A percentile compares a stretch with the other conserved stretches of the same genome.
These are phyloP conservation scores for Lasioglossum zephyrum DNA, from an alignment of 2,888 invertebrate genomes.

Conservation along the genomic window DNA sequence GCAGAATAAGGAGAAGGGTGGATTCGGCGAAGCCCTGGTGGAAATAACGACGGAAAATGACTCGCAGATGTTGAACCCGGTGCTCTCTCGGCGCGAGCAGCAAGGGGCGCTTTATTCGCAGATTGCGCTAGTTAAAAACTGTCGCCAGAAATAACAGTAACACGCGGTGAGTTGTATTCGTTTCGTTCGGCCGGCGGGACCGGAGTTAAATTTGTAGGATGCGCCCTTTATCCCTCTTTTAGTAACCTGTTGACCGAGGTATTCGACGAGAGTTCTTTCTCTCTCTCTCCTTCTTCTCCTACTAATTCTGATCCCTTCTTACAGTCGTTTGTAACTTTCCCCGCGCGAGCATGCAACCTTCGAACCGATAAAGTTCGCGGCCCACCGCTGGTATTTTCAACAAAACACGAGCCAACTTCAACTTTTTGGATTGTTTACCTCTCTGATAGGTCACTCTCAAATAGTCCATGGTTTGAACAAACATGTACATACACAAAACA, in stretches of 20 bases:
- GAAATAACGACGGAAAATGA: constrained; percentile 68
- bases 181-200: constrained; percentile 51
- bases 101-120: constrained; percentile 58
- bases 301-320: constrained; percentile 19
- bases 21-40: constrained; percentile 62
- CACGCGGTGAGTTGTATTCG: constrained; percentile 54
- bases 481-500: no score
- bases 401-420: background rate
- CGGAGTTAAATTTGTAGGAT: constrained; percentile 56
- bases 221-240: constrained; percentile 41
- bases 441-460: background rate
- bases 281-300: background rate
- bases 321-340: background rate
- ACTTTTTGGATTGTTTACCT: background rate
- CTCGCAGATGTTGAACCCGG: constrained; percentile 64
- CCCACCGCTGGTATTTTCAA: background rate
- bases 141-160: constrained; percentile 63
- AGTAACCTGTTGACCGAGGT: constrained; percentile 52
- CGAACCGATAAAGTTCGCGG: background rate
- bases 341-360: background rate
- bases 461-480: background rate
- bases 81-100: constrained; percentile 37
- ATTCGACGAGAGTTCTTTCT: constrained; percentile 18
- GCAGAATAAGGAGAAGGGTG: constrained; percentile 33
- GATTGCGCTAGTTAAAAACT: constrained; percentile 64